phyloP scores from a whole-genome alignment of 1,140 invertebrate species.

The Bombus consobrinus region DNA sequence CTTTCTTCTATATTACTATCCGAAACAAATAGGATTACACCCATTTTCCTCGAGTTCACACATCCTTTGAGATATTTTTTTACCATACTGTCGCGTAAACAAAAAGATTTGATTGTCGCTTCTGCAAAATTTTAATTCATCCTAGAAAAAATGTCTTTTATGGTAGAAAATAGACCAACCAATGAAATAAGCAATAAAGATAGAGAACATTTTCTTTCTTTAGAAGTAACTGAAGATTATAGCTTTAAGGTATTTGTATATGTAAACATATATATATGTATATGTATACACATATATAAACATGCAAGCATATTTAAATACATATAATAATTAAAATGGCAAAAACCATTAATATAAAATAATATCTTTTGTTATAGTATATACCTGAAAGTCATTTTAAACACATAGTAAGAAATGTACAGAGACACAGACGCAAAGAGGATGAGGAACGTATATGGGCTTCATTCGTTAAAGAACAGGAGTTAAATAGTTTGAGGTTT shows the following conservation, averaged over 20 bases:
- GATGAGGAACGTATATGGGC: conserved; percentile 75
- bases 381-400: conserved; percentile 76
- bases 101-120: conserved; percentile 13
- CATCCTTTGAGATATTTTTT: conserved; percentile 32
- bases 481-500: conserved; percentile 43
- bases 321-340: neutral
- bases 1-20: conserved; percentile 28
- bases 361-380: conserved; percentile 70
- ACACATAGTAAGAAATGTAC: conserved; percentile 75
- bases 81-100: conserved; percentile 1
- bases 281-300: neutral
- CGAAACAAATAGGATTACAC: conserved; percentile 10
- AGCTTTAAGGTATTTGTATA: conserved; percentile 76
- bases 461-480: conserved; percentile 72
- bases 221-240: conserved; percentile 74
- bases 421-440: conserved; percentile 70
- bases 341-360: neutral
- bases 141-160: conserved; percentile 66
- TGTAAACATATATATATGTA: neutral
- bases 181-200: conserved; percentile 70
- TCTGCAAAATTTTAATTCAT: conserved; percentile 30
- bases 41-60: conserved; percentile 27
- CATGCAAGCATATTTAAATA: neutral
- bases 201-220: conserved; percentile 61
- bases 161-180: conserved; percentile 55